phyloP scores from a whole-genome alignment of 2,888 invertebrate genomes.

The Pocota personata region DNA sequence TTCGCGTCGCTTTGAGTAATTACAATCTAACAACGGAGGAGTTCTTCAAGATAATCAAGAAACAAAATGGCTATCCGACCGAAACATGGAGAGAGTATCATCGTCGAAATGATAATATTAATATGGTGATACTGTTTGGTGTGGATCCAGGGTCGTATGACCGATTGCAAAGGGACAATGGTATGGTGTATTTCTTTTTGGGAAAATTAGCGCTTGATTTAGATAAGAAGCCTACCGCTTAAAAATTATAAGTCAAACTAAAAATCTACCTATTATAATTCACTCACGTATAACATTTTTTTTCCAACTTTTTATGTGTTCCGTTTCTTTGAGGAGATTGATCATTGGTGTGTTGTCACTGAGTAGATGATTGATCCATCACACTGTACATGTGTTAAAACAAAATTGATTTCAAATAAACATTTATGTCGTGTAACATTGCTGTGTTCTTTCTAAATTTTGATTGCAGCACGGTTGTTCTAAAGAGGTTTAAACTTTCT shows the following conservation, averaged over 20 bases:
- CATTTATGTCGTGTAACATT: neutral
- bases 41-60: slow-evolving; percentile 29
- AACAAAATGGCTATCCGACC: slow-evolving; percentile 32
- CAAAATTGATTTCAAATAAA: neutral
- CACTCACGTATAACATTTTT: too few species aligned
- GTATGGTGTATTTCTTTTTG: slow-evolving; percentile 12
- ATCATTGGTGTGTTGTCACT: neutral
- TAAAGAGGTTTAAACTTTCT: too few species aligned
- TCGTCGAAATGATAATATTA: neutral
- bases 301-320: neutral
- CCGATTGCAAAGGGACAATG: neutral
- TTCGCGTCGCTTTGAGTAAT: neutral
- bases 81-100: slow-evolving; percentile 5
- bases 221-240: too few species aligned
- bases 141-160: neutral
- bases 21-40: slow-evolving; percentile 14
- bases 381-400: neutral
- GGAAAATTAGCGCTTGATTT: neutral
- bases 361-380: neutral
- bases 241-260: neutral
- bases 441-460: neutral
- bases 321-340: neutral
- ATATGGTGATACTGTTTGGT: neutral
- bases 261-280: neutral
- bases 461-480: too few species aligned